Evolutionary conservation across 2,888 invertebrate genomes (phyloP).

Genomic region (Luperina testacea): DNA sequence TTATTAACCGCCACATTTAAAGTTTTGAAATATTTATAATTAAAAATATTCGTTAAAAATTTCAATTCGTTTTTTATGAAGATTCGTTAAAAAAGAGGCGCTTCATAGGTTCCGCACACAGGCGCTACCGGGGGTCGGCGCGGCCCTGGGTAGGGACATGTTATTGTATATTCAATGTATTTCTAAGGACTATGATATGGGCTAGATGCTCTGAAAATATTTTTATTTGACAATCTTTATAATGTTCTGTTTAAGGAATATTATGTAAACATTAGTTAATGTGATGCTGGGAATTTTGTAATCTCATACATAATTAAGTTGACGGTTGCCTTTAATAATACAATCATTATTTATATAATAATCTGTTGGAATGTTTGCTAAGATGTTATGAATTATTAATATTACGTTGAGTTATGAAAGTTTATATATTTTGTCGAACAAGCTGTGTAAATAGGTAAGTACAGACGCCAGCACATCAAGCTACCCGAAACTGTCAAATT

Average conservation of each 20-base stretch:
- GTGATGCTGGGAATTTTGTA: slow-evolving; percentile 26
- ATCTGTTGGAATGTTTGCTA: slow-evolving; percentile 32
- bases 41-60: too few species aligned
- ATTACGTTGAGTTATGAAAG: slow-evolving; percentile 39
- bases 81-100: too few species aligned
- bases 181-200: background rate
- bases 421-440: too few species aligned
- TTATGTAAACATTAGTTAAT: slow-evolving; percentile 28
- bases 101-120: too few species aligned
- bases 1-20: too few species aligned
- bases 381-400: slow-evolving; percentile 49
- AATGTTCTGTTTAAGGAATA: slow-evolving; percentile 51
- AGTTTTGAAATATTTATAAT: too few species aligned
- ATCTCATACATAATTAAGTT: slow-evolving; percentile 33
- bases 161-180: background rate
- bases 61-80: too few species aligned
- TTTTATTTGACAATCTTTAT: background rate
- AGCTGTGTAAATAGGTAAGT: too few species aligned
- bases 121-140: too few species aligned
- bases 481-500: too few species aligned
- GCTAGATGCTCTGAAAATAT: slow-evolving; percentile 30
- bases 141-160: background rate
- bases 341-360: slow-evolving; percentile 31
- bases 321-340: slow-evolving; percentile 34
- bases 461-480: too few species aligned